phyloP scores from a whole-genome alignment of 2,797 vertebrate species.

The Selene dorsalis region DNA sequence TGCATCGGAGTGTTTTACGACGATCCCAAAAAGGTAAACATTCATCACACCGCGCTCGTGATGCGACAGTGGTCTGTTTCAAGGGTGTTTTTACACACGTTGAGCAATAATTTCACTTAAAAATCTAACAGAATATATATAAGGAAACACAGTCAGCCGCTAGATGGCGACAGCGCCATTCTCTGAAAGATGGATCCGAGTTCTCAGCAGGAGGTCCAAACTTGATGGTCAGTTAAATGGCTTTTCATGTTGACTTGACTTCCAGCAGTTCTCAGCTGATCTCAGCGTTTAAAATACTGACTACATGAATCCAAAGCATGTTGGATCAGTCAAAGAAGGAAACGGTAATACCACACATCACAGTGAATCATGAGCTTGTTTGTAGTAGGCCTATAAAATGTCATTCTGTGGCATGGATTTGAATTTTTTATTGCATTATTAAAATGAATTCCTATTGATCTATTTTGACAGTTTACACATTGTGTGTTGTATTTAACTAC shows the following conservation, averaged over 20 bases:
- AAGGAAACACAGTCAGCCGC: conserved; percentile 11
- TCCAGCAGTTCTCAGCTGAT: neutral
- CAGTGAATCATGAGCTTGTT: neutral
- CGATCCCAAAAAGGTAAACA: conserved; percentile 83
- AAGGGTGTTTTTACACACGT: neutral
- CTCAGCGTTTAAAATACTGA: neutral
- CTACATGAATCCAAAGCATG: neutral
- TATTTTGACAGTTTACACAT: neutral
- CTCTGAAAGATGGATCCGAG: neutral
- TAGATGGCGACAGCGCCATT: conserved; percentile 72
- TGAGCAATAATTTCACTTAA: neutral
- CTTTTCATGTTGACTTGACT: neutral
- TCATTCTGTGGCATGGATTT: neutral
- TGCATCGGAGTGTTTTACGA: conserved; percentile 90
- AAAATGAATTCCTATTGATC: neutral
- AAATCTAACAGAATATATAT: neutral
- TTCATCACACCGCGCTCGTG: neutral
- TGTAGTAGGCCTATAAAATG: neutral
- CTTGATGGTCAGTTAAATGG: neutral
- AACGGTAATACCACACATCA: neutral
- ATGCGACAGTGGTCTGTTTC: neutral
- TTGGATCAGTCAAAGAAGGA: neutral
- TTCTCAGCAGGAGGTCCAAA: neutral
- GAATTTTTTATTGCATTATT: neutral
- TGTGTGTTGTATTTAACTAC: neutral